These are phyloP conservation scores for Platycheirus rosarum DNA, from an alignment of 2,888 invertebrate genomes.

Conservation along the genomic window DNA sequence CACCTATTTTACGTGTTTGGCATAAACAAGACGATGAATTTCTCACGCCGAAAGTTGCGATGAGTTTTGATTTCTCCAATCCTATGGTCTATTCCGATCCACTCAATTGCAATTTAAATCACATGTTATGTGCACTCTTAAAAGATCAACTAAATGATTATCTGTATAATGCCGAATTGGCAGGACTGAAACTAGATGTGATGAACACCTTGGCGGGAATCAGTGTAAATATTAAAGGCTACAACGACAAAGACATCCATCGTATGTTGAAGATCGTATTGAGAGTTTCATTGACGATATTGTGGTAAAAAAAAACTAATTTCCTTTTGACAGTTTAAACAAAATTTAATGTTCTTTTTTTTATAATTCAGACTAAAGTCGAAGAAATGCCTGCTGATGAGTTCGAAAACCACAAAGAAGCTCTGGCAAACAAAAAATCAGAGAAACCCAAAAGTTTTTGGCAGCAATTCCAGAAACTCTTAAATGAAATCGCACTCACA, in stretches of 20 bases:
- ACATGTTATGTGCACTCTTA: conserved; percentile 91
- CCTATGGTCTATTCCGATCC: conserved; percentile 95
- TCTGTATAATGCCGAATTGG: conserved; percentile 95
- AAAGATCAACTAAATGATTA: conserved; percentile 95
- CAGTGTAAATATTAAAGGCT: conserved; percentile 92
- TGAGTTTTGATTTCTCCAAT: conserved; percentile 88
- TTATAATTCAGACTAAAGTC: too few species aligned
- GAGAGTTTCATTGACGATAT: conserved; percentile 92
- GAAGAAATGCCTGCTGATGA: conserved; percentile 90
- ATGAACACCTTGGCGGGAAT: conserved; percentile 92
- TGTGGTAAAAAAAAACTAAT: too few species aligned
- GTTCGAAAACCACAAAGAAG: conserved; percentile 91
- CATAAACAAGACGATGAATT: conserved; percentile 97
- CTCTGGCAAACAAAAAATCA: conserved; percentile 90
- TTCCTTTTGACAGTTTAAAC: conserved; percentile 83
- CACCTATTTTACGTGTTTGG: conserved; percentile 93
- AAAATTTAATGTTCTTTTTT: conserved; percentile 13
- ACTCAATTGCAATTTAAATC: conserved; percentile 90
- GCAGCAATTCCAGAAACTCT: conserved; percentile 88
- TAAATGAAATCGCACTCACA: conserved; percentile 92
- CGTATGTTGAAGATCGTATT: conserved; percentile 92
- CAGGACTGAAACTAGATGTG: conserved; percentile 92
- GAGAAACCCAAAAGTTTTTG: conserved; percentile 95
- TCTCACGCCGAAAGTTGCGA: conserved; percentile 92
- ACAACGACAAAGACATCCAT: conserved; percentile 95